Base-by-base conservation (phyloP, 1,140 invertebrate genomes). In the Caenorhabditis remanei region DNA sequence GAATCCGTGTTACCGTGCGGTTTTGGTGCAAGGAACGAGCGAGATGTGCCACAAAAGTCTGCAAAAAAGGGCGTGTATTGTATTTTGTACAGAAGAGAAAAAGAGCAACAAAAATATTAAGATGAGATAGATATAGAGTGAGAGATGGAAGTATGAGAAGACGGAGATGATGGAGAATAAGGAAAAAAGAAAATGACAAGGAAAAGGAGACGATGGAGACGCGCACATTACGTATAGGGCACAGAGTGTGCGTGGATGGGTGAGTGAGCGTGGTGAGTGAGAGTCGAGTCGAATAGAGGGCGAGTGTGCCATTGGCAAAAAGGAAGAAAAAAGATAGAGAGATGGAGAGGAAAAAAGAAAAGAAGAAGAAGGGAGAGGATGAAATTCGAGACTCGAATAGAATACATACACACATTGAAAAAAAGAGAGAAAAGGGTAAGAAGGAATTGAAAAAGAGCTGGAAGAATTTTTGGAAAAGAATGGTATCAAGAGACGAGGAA, bases 351-450 rank as follows among this genome's bases (percentile, higher is more conserved):
- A 32, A 71, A 32, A 55, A 48, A 19, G 24, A 85, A 63, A 56
- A 48, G 55, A 48, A 48, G 56, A 32, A 32, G 32, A 48, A 65
- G 55, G 58, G 58, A 63, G 83, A 61, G 55, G 55, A 48, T 63
- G 83, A 61, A 58, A 63, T 63, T 58, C 55, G 83, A 85, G 50
- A 84, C 65, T 32, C 84, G 84, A 85, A 48, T 55, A 43, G 84
- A 55, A 53, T 71, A 55, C 84, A 65, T 85, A 65, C 14, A 55
- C 55, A 58, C 55, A 84, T 58, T 58, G 58, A 84, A 58, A 63
- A 84, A 58, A 58, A 40, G 46, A 21, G 24, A 43, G 40, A 48
- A 65, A 67, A 58, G 41, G 63, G 63, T 7, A 11, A 56, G 83
- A 58, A 40, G 40, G 41, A 75, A 53, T 41, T 21, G 65, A 85